Evolutionary conservation across 2,797 vertebrate species (phyloP).

Genomic region (Astyanax mexicanus): DNA sequence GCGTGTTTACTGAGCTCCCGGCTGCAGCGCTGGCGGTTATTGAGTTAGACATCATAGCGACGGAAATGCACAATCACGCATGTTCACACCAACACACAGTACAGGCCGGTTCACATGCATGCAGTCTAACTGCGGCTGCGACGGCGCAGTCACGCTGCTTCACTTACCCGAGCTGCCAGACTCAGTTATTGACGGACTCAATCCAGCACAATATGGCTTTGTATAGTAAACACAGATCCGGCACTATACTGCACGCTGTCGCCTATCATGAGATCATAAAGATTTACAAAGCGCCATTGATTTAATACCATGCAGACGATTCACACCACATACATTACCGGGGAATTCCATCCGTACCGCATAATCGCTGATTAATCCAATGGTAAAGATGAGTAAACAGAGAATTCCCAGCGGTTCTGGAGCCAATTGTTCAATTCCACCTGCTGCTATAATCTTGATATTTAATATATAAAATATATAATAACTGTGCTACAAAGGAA

Average conservation of each 20-base stretch:
- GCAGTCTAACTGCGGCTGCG: too few species aligned
- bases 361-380: too few species aligned
- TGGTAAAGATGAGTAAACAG: too few species aligned
- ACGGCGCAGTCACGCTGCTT: not conserved
- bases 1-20: too few species aligned
- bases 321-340: not conserved
- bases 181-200: not conserved
- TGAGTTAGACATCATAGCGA: not conserved
- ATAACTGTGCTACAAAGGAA: too few species aligned
- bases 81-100: not conserved
- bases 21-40: not conserved
- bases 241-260: not conserved
- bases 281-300: not conserved
- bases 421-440: too few species aligned
- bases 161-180: not conserved
- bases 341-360: too few species aligned
- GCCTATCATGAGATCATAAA: not conserved
- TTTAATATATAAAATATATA: too few species aligned
- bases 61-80: not conserved
- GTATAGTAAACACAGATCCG: not conserved
- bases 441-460: too few species aligned
- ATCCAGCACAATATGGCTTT: not conserved
- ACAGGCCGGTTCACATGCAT: not conserved
- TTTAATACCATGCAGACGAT: not conserved
- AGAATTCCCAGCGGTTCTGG: too few species aligned